Evolutionary conservation across 2,888 invertebrate genomes (phyloP), one percentile per base, ranked within the genome.

Genomic region (Adelphocoris suturalis): DNA sequence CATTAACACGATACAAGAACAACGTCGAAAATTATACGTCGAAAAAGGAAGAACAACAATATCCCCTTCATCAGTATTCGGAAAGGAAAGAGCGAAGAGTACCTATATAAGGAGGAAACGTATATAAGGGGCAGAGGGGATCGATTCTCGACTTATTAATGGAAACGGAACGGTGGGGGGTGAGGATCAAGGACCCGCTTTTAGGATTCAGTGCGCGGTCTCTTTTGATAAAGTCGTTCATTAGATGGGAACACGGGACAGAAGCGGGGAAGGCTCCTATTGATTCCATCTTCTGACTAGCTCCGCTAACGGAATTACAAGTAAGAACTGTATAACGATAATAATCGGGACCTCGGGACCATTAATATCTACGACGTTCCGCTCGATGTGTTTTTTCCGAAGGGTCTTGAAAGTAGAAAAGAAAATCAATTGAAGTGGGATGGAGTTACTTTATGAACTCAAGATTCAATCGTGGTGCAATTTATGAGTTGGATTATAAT

Each of bases 181-280:
- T 9, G 68, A 7, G 23, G 68, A 23, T 23, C 23, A 19, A 68
- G 23, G 68, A 13, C 5, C 68, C 11, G 68, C 68, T 68, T 68
- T 68, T 68, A 68, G 68, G 68, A 68, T 68, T 68, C 68, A 68
- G 68, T 23, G 68, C 19, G 68, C 23, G 68, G 68, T 68, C 68
- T 68, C 68, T 68, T 68, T 68, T 68, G 68, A 68, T 68, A 68
- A 68, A 68, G 68, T 68, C 68, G 68, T 68, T 68, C 68, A 68
- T 68, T 68, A 68, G 68, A 68, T 23, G 68, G 68, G 68, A 68
- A 23, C 23, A 27, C 23, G 23, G 68, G 68, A 23, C 68, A 68
- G 68, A 68, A 23, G 68, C 23, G 68, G 68, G 27, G 68, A 23
- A 27, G n/a, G 23, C 9, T 11, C 61, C 68, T 68, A 68, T 68